Base-by-base conservation (phyloP, 2,113 vertebrate genomes). In the Melospiza georgiana region DNA sequence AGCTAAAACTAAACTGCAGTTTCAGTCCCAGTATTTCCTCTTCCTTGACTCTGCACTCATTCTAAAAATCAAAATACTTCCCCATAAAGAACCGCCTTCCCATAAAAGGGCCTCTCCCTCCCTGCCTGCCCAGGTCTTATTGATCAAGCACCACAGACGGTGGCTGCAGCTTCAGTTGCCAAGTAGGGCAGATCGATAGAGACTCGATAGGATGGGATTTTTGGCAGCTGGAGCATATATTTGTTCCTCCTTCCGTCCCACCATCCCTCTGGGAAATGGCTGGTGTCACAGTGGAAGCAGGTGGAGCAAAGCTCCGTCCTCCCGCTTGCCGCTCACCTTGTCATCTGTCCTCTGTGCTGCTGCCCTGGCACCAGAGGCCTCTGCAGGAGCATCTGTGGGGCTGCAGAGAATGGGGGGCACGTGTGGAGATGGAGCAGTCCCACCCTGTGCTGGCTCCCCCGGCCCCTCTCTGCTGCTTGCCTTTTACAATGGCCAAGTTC, bases 151-250 rank as follows among this genome's bases (percentile, higher is more conserved):
- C 89, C 83, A 86, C 80, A 95, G 93, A 96, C 48, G 1, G 71
- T 89, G 93, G 86, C 95, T 97, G 94, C 84, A 84, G 94, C 80
- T 68, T 35, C 66, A 87, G 93, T 75, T 97, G 97, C 97, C 96
- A 96, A 96, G 95, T 96, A 96, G 97, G 95, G 86, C 96, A 95
- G 96, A 95, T 97, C 95, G 1, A 97, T 96, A 91, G 52, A 83
- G 88, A 30, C 78, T 74, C 83, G 10, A 59, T 59, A 87, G 58
- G 66, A 49, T 77, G 87, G 87, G 87, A 88, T 87, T 95, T 91
- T 93, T 95, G 96, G 96, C 95, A 95, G 90, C 95, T 91, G 79
- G 92, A 77, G 73, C 84, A 19, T 87, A 12, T 33, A 25, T 89
- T 84, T 78, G 72, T 90, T 77, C 80, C 57, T 94, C 37, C 65